A percentile compares a stretch with the other conserved stretches of the same genome.
phyloP scores from a whole-genome alignment of 2,797 vertebrate genomes.

The Lepilemur septentrionalis region DNA sequence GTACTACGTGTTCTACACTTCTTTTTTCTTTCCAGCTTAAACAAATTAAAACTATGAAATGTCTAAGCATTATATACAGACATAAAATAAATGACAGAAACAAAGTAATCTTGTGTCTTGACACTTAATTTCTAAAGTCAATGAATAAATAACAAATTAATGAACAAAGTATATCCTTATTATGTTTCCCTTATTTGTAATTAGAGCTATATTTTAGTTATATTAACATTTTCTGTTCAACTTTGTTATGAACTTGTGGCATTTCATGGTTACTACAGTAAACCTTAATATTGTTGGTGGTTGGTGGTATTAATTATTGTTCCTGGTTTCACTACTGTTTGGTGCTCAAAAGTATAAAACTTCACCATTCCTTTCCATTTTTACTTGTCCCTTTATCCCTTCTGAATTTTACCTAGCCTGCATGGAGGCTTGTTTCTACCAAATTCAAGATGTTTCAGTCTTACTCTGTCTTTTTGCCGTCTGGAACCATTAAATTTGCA shows the following conservation, averaged over 20 bases:
- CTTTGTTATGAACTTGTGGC: not conserved
- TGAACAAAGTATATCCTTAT: not conserved
- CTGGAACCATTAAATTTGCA: not conserved
- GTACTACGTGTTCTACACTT: not conserved
- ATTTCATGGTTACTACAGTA: not conserved
- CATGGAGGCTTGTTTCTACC: not conserved
- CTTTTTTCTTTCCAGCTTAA: not conserved
- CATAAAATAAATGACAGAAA: not conserved
- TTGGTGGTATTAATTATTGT: not conserved
- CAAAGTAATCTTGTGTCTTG: not conserved
- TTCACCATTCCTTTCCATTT: not conserved
- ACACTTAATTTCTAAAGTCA: conserved; percentile 9
- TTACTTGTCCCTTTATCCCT: not conserved
- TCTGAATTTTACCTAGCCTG: not conserved
- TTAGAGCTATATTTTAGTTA: not conserved
- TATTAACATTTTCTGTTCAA: conserved; percentile 14
- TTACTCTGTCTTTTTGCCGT: not conserved
- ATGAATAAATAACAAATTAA: not conserved
- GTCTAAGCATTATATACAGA: not conserved
- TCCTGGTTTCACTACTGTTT: not conserved
- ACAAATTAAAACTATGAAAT: not conserved
- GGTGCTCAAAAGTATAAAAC: not conserved
- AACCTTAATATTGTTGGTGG: not conserved
- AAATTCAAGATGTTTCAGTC: not conserved
- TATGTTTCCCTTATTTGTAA: not conserved